Conservation (phyloP, 2,797 vertebrate genomes). For the Peromyscus nudipes region DNA sequence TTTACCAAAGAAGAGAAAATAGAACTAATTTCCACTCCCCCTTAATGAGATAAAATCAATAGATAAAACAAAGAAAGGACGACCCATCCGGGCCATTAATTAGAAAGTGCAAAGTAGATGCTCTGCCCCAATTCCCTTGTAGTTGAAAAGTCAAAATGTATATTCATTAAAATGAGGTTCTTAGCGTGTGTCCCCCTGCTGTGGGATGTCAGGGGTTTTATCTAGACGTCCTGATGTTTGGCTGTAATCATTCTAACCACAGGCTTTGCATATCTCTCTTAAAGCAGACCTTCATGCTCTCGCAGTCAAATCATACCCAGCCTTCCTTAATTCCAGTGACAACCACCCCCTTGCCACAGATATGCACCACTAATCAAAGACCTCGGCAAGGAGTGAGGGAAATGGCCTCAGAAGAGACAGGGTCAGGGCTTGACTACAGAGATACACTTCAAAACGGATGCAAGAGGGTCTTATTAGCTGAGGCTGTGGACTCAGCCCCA, state of each 20-base stretch:
- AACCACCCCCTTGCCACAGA: neutral
- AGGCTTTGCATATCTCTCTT: constrained; percentile 58
- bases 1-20: neutral
- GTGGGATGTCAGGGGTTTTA: constrained; percentile 62
- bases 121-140: constrained; percentile 66
- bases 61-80: constrained; percentile 45
- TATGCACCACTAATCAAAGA: constrained; percentile 51
- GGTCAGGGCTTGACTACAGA: neutral
- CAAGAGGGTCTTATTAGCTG: neutral
- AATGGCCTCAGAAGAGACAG: neutral
- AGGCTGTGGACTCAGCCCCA: neutral
- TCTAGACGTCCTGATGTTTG: constrained; percentile 39
- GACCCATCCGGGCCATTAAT: constrained; percentile 67
- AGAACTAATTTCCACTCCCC: constrained; percentile 5
- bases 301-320: constrained; percentile 66
- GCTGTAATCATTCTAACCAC: constrained; percentile 48
- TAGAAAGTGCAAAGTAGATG: constrained; percentile 72
- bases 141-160: constrained; percentile 74
- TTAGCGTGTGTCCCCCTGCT: constrained; percentile 16
- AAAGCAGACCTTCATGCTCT: constrained; percentile 57
- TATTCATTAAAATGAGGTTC: constrained; percentile 76
- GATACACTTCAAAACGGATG: neutral
- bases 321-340: constrained; percentile 63
- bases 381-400: neutral
- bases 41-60: constrained; percentile 57